Base-by-base conservation (phyloP, 2,888 invertebrate species). In the Exocentrus adspersus region DNA sequence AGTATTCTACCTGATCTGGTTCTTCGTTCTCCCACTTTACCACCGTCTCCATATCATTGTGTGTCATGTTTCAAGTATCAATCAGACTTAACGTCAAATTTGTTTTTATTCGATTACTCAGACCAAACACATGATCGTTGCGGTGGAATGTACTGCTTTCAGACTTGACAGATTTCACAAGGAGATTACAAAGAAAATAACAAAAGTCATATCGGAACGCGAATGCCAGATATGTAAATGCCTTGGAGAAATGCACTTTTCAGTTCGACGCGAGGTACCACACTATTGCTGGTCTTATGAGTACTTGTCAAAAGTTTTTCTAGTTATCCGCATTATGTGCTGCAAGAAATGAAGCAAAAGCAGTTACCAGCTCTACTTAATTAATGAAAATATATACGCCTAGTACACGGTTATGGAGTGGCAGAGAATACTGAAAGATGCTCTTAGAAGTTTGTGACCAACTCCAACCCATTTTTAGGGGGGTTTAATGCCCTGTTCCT, bases 1-100 rank as follows among this genome's bases (percentile, higher is more conserved):
- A 56, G 56, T 48, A 67, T 65, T 70, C 65, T 65, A 64, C 61
- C 67, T 68, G 68, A 66, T 72, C 65, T 59, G 57, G 58, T 59
- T 61, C 63, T 51, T 58, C 54, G 51, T 43, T 63, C 54, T 43
- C 62, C 50, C 59, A 52, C 62, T 45, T 52, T 43, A 41, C 52
- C 28, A 45, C 42, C 19, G 30, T 68, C 72, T 70, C 69, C 71
- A 67, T 68, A 64, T 65, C 66, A 70, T 72, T 71, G 72, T 68
- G 71, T 71, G 74, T 75, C 75, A 75, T 75, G 75, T 75, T 75
- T 68, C 72, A 76, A 72, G 72, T 79, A 80, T 80, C 80, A 80
- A 79, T 80, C 79, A 80, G 78, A 76, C 75, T 80, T 80, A 79
- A 76, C 72, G 80, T 80, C 80, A 78, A 79, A 78, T 78, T 78